Evolutionary conservation across 2,113 vertebrate species (phyloP).

Genomic region (Eubucco bourcierii): DNA sequence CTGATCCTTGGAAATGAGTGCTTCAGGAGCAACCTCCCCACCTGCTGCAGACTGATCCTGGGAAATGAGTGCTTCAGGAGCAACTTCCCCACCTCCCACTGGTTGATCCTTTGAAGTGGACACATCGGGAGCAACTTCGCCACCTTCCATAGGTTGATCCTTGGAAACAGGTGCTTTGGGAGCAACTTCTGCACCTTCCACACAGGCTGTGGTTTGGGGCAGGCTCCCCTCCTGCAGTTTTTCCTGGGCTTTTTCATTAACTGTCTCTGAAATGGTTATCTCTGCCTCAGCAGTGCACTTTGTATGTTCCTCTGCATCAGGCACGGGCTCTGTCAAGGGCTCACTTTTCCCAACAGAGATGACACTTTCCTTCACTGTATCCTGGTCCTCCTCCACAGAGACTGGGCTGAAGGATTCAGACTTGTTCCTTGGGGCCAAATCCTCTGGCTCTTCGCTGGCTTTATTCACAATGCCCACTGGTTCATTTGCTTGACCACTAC

Average conservation of each 20-base stretch:
- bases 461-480: conserved; percentile 22
- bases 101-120: too few relatives aligned
- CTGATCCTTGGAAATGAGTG: too few relatives aligned
- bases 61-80: too few relatives aligned
- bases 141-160: too few relatives aligned
- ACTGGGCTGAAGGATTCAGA: background rate
- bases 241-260: conserved; percentile 18
- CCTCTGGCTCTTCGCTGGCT: background rate
- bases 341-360: conserved; percentile 23
- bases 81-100: too few relatives aligned
- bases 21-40: too few relatives aligned
- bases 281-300: background rate
- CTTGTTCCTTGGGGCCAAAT: background rate
- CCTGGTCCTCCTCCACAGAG: background rate
- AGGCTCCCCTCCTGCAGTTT: conserved; percentile 24
- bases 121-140: too few relatives aligned
- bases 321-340: conserved; percentile 43
- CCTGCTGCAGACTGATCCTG: too few relatives aligned
- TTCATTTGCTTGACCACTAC: conserved; percentile 36
- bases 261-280: conserved; percentile 13
- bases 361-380: background rate
- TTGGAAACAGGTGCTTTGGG: too few relatives aligned
- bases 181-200: background rate
- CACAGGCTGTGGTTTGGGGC: background rate
- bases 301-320: background rate